Conservation (phyloP, 2,113 vertebrate species). For the Bostrychus sinensis region DNA sequence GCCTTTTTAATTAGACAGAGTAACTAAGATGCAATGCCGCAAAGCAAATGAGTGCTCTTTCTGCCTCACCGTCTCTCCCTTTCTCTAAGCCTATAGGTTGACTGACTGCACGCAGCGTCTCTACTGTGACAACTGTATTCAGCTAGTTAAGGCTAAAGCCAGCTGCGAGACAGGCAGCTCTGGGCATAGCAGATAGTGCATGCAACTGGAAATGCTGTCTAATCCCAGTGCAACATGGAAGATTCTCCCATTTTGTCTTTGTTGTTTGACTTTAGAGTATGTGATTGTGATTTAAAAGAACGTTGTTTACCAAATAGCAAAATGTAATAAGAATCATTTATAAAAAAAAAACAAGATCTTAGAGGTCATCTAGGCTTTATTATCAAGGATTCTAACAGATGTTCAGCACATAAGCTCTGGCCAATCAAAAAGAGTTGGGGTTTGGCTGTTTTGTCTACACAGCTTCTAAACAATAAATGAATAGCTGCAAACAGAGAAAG, state of each 20-base stretch:
- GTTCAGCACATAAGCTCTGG: too few relatives aligned
- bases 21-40: constrained; percentile 46
- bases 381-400: too few relatives aligned
- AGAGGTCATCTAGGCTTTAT: too few relatives aligned
- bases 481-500: too few relatives aligned
- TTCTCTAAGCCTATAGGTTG: constrained; percentile 42
- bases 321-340: neutral
- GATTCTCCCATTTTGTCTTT: constrained; percentile 25
- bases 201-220: constrained; percentile 25
- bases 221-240: constrained; percentile 30
- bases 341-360: neutral
- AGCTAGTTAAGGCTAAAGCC: constrained; percentile 46
- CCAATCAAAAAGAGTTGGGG: too few relatives aligned
- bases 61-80: constrained; percentile 13
- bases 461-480: too few relatives aligned
- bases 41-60: constrained; percentile 32
- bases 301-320: neutral
- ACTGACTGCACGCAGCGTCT: constrained; percentile 36
- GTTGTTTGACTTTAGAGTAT: neutral
- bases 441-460: too few relatives aligned
- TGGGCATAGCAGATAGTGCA: constrained; percentile 41
- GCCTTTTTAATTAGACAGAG: constrained; percentile 69
- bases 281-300: neutral
- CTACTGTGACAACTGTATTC: constrained; percentile 42
- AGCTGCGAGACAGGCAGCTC: constrained; percentile 49